Evolutionary conservation across 2,113 vertebrate species (phyloP), one percentile per base, ranked within the genome.

Genomic region (Bostrychus sinensis): DNA sequence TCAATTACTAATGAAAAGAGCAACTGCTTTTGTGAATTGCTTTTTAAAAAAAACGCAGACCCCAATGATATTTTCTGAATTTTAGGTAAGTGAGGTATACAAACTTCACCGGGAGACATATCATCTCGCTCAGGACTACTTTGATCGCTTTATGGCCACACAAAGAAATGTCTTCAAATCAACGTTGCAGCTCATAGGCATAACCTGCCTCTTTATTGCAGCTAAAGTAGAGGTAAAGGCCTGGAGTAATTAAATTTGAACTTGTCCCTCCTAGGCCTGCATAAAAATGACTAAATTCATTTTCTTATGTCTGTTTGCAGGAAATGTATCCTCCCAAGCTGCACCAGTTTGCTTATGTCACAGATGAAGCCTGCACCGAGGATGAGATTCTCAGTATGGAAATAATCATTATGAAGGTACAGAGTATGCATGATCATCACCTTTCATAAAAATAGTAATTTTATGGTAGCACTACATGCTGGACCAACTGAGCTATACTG

Each of bases 291-390:
- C 19, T 55, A 17, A 13, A 55, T 36, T 7, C 9, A 55, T 34
- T 19, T 19, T 20, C 1, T 13, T 56, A 43, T 28, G 22, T 41
- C 7, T 4, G 36, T 73, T 16, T 16, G 34, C 72, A 99, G 97
- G 97, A 99, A 88, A 96, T 98, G 73, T 98, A 98, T 72, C 97
- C 97, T 78, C 97, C 97, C 0, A 99, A 98, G 77, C 73, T 98
- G 76, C 92, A 97, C 77, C 95, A 97, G 86, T 98, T 99, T 88
- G 96, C 96, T 0, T 98, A 97, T 0, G 95, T 98, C 43, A 97
- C 97, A 19, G 96, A 99, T n/a, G 94, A 96, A 19, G 96, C 96
- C 66, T 99, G 97, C 82, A 94, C 93, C 2, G 96, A 96, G 78
- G 95, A 97, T 6, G 95, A 98, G 77, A 98, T 99, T 70, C 92